These are phyloP conservation scores for Perca schrenkii DNA, from an alignment of 2,113 vertebrate species.

Conservation along the genomic window DNA sequence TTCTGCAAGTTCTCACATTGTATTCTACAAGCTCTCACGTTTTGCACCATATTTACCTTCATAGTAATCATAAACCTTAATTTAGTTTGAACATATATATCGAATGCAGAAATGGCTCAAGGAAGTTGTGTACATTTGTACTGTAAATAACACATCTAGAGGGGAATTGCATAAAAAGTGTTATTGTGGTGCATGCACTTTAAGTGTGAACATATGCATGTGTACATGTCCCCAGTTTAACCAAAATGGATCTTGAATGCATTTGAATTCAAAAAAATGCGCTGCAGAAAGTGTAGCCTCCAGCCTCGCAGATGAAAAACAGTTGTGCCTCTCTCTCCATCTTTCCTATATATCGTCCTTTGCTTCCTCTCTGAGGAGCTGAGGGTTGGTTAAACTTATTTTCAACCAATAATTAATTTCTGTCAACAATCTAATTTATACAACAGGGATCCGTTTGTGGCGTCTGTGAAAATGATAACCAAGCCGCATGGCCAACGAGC, in stretches of 20 bases:
- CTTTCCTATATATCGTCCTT: slow-evolving; percentile 22
- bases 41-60: too few relatives aligned
- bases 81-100: not conserved
- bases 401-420: slow-evolving; percentile 70
- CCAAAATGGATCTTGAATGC: not conserved
- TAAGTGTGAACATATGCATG: not conserved
- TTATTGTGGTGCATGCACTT: not conserved
- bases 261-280: slow-evolving; percentile 6
- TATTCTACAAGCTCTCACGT: too few relatives aligned
- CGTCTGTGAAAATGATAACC: slow-evolving; percentile 48
- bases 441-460: slow-evolving; percentile 61
- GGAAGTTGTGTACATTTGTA: not conserved
- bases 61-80: not conserved
- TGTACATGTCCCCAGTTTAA: not conserved
- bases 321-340: not conserved
- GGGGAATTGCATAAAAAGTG: not conserved
- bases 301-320: slow-evolving; percentile 9
- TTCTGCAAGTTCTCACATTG: too few relatives aligned
- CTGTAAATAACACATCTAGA: not conserved
- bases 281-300: slow-evolving; percentile 1
- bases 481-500: slow-evolving; percentile 4
- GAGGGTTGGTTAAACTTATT: slow-evolving; percentile 54
- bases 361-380: slow-evolving; percentile 29
- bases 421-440: slow-evolving; percentile 73
- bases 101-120: not conserved